Conservation (phyloP, 1,140 invertebrate genomes). For the Chironomus tepperi region DNA sequence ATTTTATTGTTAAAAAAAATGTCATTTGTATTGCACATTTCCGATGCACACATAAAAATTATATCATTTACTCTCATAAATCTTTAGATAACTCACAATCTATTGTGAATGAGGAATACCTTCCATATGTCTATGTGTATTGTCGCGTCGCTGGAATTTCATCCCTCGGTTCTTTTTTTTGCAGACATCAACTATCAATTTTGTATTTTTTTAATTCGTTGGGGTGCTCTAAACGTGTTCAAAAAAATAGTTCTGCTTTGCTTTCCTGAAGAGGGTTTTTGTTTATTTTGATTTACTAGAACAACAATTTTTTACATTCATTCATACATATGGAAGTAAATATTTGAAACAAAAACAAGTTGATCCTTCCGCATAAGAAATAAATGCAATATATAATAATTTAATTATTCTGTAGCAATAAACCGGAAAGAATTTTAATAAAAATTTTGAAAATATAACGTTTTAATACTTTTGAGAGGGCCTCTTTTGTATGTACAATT, state of each 20-base stretch:
- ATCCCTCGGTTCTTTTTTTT: not conserved
- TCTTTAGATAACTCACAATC: slow-evolving; percentile 1
- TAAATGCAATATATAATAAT: not conserved
- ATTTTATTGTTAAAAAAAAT: no score
- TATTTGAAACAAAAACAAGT: slow-evolving; percentile 14
- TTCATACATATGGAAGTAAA: not conserved
- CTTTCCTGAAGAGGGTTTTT: not conserved
- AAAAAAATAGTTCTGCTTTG: not conserved
- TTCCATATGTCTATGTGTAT: slow-evolving; percentile 4
- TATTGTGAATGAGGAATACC: not conserved
- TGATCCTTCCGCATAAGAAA: slow-evolving; percentile 5
- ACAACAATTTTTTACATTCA: slow-evolving; percentile 1
- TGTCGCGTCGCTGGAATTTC: not conserved
- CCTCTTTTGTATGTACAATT: no score
- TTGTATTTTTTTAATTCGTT: no score
- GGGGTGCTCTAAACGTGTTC: not conserved
- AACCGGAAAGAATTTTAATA: not conserved
- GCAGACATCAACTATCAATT: not conserved
- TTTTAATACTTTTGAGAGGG: not conserved
- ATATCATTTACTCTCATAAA: not conserved
- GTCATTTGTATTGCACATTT: no score
- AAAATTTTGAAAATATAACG: slow-evolving; percentile 4
- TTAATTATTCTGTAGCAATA: slow-evolving; percentile 5
- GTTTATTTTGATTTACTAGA: slow-evolving; percentile 14
- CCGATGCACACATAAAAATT: not conserved